These are phyloP conservation scores for Andrena cerasifolii DNA, from an alignment of 1,140 invertebrate species.

Conservation along the genomic window DNA sequence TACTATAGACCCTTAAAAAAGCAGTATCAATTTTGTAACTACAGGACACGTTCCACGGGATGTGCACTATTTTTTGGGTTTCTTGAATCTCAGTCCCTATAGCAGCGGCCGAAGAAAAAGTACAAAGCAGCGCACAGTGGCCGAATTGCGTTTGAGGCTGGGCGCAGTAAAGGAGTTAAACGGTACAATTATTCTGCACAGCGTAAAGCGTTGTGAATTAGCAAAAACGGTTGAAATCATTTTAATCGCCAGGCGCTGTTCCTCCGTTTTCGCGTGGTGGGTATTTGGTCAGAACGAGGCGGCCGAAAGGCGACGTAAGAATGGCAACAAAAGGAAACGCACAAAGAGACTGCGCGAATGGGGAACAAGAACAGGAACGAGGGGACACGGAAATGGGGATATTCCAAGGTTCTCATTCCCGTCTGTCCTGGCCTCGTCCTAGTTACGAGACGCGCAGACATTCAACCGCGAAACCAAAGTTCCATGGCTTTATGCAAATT, in stretches of 20 bases:
- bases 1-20: no score
- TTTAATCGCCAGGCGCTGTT: neutral
- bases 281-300: neutral
- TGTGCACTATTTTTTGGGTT: no score
- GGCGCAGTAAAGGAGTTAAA: no score
- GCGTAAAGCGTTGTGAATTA: neutral
- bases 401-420: neutral
- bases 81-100: no score
- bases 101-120: no score
- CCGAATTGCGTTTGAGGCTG: no score
- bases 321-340: neutral
- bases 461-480: conserved; percentile 39
- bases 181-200: neutral
- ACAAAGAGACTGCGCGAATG: neutral
- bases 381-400: neutral
- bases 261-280: neutral
- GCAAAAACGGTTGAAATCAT: neutral
- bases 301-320: neutral
- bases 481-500: conserved; percentile 51
- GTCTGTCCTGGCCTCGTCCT: neutral
- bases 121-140: no score
- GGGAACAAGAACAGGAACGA: neutral
- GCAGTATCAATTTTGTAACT: no score
- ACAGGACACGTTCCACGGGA: no score
- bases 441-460: conserved; percentile 8